phyloP scores from a whole-genome alignment of 35 echinoderm and acorn worm species.

The Ophiothrix spiculata region DNA sequence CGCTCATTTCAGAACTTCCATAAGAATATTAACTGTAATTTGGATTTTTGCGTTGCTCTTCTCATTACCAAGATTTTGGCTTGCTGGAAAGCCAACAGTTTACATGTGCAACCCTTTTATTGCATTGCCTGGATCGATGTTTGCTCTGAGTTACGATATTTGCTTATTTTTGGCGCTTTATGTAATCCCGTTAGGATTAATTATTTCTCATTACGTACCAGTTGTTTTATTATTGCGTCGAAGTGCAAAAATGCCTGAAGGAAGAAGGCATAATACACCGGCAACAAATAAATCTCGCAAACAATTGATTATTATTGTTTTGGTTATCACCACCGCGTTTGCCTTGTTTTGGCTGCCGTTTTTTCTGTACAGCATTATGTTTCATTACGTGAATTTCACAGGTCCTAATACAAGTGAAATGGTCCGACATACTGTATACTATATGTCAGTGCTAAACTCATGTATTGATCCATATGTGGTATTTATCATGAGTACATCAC shows the following conservation, averaged over 20 bases:
- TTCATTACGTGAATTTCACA: background rate
- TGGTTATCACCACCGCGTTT: background rate
- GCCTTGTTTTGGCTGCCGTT: background rate
- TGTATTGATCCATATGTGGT: background rate
- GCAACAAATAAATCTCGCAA: background rate
- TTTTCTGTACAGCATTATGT: background rate
- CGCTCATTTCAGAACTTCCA: background rate
- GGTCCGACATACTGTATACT: background rate
- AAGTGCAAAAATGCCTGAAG: background rate
- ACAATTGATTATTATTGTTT: background rate
- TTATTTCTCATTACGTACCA: background rate
- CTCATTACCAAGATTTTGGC: background rate
- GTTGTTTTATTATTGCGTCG: background rate
- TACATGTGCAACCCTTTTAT: background rate
- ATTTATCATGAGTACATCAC: background rate
- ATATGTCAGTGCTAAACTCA: background rate
- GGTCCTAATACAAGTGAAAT: background rate
- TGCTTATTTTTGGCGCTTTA: background rate
- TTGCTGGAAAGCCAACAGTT: background rate
- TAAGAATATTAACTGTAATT: background rate
- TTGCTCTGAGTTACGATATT: background rate
- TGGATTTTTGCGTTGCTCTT: background rate
- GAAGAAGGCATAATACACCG: background rate
- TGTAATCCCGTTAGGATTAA: background rate
- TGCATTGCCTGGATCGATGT: background rate